phyloP scores from a whole-genome alignment of 2,113 vertebrate species.

The Pangasianodon gigas region DNA sequence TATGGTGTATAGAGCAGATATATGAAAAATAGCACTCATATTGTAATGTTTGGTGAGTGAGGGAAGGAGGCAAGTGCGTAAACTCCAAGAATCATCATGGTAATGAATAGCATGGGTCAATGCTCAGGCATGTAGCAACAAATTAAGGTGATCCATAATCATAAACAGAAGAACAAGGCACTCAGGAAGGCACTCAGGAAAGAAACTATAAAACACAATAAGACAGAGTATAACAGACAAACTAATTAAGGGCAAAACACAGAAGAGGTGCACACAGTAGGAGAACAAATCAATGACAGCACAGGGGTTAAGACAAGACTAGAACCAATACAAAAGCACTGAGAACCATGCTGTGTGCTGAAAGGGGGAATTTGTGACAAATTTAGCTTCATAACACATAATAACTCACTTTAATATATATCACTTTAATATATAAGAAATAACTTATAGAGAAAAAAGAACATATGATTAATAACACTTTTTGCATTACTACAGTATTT shows the following conservation, averaged over 20 bases:
- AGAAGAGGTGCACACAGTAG: background rate
- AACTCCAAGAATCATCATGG: background rate
- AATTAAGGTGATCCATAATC: background rate
- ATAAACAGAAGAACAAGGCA: background rate
- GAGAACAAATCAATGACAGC: background rate
- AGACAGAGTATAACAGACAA: background rate
- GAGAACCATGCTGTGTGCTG: background rate
- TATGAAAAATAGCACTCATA: background rate
- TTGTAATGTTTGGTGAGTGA: background rate
- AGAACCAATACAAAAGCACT: background rate
- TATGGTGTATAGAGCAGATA: background rate
- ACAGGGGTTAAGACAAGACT: background rate
- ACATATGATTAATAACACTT: background rate
- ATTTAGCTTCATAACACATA: background rate
- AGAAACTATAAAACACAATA: background rate
- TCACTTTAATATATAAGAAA: background rate
- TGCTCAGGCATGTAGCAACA: background rate
- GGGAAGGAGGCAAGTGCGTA: background rate
- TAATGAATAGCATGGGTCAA: background rate
- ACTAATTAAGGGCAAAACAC: background rate
- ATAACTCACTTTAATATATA: background rate
- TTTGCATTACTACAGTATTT: background rate
- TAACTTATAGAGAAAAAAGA: background rate
- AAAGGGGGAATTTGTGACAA: background rate
- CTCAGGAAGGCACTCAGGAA: background rate